phyloP scores from a whole-genome alignment of 1,140 invertebrate species.

The Dendroctonus valens region DNA sequence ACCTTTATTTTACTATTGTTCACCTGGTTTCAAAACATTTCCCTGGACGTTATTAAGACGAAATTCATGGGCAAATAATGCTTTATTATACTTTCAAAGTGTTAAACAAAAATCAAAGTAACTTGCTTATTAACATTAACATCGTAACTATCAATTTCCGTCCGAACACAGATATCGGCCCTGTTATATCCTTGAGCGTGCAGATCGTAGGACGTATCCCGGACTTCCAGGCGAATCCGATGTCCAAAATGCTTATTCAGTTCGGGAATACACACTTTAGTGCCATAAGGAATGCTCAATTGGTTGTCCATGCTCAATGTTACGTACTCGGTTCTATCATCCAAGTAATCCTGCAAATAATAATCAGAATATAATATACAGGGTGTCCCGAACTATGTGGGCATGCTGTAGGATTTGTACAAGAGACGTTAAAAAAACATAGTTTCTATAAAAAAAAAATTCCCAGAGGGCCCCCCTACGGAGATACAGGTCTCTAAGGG shows the following conservation, averaged over 20 bases:
- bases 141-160: constrained; percentile 56
- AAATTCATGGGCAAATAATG: no score
- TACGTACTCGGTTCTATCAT: constrained; percentile 52
- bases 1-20: no score
- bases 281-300: constrained; percentile 51
- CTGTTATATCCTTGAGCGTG: constrained; percentile 48
- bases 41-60: no score
- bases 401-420: no score
- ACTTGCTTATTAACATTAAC: constrained; percentile 51
- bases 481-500: no score
- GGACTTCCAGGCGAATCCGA: constrained; percentile 49
- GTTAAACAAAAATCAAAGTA: constrained; percentile 46
- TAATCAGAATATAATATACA: neutral
- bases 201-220: constrained; percentile 51
- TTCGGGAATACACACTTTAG: constrained; percentile 53
- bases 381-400: no score
- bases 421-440: no score
- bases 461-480: no score
- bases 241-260: constrained; percentile 54
- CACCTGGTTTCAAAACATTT: no score
- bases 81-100: no score
- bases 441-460: no score
- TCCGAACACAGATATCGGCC: constrained; percentile 55
- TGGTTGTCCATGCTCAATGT: constrained; percentile 54
- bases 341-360: constrained; percentile 52